A percentile compares a stretch with the other conserved stretches of the same genome.
Conservation (phyloP, 1,140 invertebrate genomes). For the Ectropis grisescens region DNA sequence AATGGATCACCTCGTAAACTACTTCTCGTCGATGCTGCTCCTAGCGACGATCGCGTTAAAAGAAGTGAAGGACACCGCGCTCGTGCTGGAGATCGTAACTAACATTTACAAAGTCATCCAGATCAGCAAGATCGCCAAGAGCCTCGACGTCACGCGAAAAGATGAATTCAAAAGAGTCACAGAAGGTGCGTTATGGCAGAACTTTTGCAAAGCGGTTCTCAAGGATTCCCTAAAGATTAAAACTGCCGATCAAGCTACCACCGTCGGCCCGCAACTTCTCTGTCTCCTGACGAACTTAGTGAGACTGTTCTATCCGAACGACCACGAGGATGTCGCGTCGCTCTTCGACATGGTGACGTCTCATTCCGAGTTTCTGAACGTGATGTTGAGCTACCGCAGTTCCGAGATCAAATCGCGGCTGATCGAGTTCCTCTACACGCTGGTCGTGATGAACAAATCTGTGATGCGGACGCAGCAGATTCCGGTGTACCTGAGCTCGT, state of each 20-base stretch:
- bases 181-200: slow-evolving; percentile 74
- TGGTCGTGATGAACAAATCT: slow-evolving; percentile 73
- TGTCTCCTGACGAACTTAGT: slow-evolving; percentile 71
- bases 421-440: slow-evolving; percentile 72
- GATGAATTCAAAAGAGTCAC: slow-evolving; percentile 61
- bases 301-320: slow-evolving; percentile 67
- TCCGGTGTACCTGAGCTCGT: slow-evolving; percentile 79
- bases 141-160: slow-evolving; percentile 30
- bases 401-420: slow-evolving; percentile 72
- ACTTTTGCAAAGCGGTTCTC: slow-evolving; percentile 75
- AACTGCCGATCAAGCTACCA: slow-evolving; percentile 37
- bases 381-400: slow-evolving; percentile 70
- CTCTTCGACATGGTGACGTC: slow-evolving; percentile 81
- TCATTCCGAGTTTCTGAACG: slow-evolving; percentile 80
- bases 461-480: slow-evolving; percentile 76
- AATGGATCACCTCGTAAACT: slow-evolving; percentile 64
- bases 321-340: slow-evolving; percentile 68
- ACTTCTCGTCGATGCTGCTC: slow-evolving; percentile 71
- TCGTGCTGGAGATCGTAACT: slow-evolving; percentile 51
- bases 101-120: slow-evolving; percentile 30
- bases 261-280: slow-evolving; percentile 57
- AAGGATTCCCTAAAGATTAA: slow-evolving; percentile 74
- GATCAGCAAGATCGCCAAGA: slow-evolving; percentile 7
- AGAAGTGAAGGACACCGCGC: slow-evolving; percentile 53
- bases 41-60: slow-evolving; percentile 69